Conservation (phyloP, 1,140 invertebrate species). For the Riptortus pedestris region DNA sequence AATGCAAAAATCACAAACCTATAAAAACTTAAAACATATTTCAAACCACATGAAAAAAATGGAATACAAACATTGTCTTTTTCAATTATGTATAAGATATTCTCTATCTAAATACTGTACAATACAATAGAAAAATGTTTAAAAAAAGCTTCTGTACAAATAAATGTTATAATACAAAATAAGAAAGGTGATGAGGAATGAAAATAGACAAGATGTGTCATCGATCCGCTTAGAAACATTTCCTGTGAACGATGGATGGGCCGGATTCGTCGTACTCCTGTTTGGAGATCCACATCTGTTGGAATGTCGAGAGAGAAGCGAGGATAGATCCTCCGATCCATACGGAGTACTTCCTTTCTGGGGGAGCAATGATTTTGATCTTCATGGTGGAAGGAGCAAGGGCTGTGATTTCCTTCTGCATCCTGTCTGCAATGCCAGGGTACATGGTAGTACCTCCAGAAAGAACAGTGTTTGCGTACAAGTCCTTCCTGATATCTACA, state of each 20-base stretch:
- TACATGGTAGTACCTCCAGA: constrained; percentile 97
- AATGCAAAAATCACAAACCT: constrained; percentile 22
- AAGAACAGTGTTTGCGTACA: constrained; percentile 91
- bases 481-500: constrained; percentile 84
- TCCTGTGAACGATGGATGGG: constrained; percentile 87
- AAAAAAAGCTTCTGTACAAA: constrained; percentile 9
- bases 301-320: constrained; percentile 78
- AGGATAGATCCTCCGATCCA: constrained; percentile 82
- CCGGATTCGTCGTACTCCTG: constrained; percentile 92
- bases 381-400: constrained; percentile 65
- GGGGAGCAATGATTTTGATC: constrained; percentile 73
- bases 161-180: too few relatives aligned
- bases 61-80: constrained; percentile 26
- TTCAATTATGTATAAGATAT: constrained; percentile 21
- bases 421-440: constrained; percentile 73
- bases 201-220: not conserved
- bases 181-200: too few relatives aligned
- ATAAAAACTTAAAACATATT: constrained; percentile 23
- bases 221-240: constrained; percentile 73
- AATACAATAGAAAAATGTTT: constrained; percentile 19
- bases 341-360: constrained; percentile 74
- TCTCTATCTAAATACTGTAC: constrained; percentile 23
- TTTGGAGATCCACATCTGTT: constrained; percentile 93
- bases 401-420: constrained; percentile 67
- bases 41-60: constrained; percentile 23